Evolutionary conservation across 2,797 vertebrate genomes (phyloP), one percentile per base, ranked within the genome.

Genomic region (Acanthopagrus latus): DNA sequence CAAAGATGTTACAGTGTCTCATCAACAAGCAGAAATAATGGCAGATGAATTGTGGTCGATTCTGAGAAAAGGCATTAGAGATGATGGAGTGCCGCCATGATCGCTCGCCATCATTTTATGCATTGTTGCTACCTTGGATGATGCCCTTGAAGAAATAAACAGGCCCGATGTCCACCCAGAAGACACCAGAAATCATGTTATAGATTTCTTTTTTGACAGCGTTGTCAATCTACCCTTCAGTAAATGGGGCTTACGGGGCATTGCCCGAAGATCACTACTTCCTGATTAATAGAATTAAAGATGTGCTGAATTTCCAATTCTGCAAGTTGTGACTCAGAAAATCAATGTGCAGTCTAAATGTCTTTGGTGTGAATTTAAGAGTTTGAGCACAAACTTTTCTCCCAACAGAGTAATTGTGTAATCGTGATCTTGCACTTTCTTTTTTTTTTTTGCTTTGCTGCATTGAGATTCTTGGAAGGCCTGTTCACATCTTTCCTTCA

Each of bases 131-230:
- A 68, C 50, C 72, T 71, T 74, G 50, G 41, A 48, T 41, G 52
- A 75, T 85, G 80, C 54, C 83, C 81, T 89, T 85, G 87, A 82
- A 80, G 62, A 84, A 86, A 86, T 77, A 71, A 71, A 88, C 80
- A 52, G 62, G 50, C 59, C 50, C 71, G 18, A 6, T 62, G 54
- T 11, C 62, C 11, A 63, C 21, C 21, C 55, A 63, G 57, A 64
- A 65, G 58, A 84, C 54, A 70, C 23, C 44, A 51, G 48, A 74
- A 76, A 81, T 67, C 7, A 71, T 74, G 11, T 27, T 44, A 62
- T 74, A 69, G 70, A 86, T 86, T 75, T 84, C 11, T 71, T 44
- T 71, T 74, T 71, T 83, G 82, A 86, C 60, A 70, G 71, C 72
- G 38, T 25, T 72, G 64, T 74, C 70, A 38, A 68, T 55, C 72